Conservation (phyloP, 2,888 invertebrate genomes). For the Aleiodes leptofemur region DNA sequence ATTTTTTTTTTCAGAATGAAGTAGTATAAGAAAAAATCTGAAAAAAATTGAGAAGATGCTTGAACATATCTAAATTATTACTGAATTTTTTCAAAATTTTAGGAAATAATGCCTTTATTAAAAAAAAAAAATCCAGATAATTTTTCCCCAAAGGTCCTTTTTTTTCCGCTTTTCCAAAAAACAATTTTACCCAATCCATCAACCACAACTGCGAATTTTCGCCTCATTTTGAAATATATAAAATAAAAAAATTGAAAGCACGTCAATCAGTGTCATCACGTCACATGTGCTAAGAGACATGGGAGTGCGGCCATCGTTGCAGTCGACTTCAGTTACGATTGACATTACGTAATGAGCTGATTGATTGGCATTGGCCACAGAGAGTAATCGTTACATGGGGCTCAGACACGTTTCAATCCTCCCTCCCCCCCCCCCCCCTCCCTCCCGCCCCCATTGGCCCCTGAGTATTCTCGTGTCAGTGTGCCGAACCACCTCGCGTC, state of each 20-base stretch:
- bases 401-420: slow-evolving; percentile 50
- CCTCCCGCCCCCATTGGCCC: neutral
- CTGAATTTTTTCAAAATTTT: too few species aligned
- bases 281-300: slow-evolving; percentile 33
- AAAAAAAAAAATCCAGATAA: too few species aligned
- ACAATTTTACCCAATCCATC: too few species aligned
- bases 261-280: slow-evolving; percentile 28
- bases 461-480: slow-evolving; percentile 44
- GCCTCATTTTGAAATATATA: neutral
- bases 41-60: too few species aligned
- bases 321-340: slow-evolving; percentile 56
- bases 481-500: slow-evolving; percentile 51
- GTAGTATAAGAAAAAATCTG: too few species aligned
- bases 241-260: slow-evolving; percentile 13
- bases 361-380: slow-evolving; percentile 67
- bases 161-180: too few species aligned
- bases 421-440: too few species aligned
- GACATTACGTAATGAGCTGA: slow-evolving; percentile 70
- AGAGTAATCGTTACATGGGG: slow-evolving; percentile 67
- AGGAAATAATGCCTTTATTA: too few species aligned
- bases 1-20: too few species aligned
- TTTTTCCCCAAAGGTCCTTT: too few species aligned
- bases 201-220: too few species aligned
- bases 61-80: too few species aligned
- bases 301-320: slow-evolving; percentile 24